Base-by-base conservation (phyloP, 2,113 vertebrate genomes). In the Lycocorax pyrrhopterus region DNA sequence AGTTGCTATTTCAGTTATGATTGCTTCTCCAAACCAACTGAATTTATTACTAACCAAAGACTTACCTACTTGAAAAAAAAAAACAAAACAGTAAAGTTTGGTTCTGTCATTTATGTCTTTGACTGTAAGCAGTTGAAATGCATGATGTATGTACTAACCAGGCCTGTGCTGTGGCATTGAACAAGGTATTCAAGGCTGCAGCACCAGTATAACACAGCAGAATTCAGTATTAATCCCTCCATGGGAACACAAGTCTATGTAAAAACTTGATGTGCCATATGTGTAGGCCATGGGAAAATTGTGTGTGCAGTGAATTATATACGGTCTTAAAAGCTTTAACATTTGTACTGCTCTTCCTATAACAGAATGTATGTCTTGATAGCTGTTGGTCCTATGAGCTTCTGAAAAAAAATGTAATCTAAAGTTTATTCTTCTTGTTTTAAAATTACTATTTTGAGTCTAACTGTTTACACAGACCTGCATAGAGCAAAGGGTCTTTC, bases 381-480 rank as follows among this genome's bases (percentile, higher is more conserved):
- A 89, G 81, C 87, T 94, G 67, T 94, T 94, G 72, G 91, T 58
- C 77, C 55, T 92, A 51, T 84, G 66, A 92, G 80, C 81, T 94
- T 93, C 64, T 96, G 81, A 59, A 88, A 93, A 85, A 63, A 81
- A 79, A 62, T 2, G 35, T 69, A 63, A 74, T 46, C 43, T 93
- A 44, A 93, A 94, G 95, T 96, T 97, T 96, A 72, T 97, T 92
- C 87, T 95, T 91, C 84, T 83, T 95, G 86, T 95, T 93, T 84
- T 43, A 87, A 90, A 84, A 71, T n/a, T 87, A 72, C 68, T 63
- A 20, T 52, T 63, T 56, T 76, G 43, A 59, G 64, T 85, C 19
- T 73, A 66, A 77, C 26, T 95, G 83, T 94, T 93, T 93, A 91
- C 83, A 91, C 8, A 58, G 71, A 10, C 82, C 64, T 84, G 47